Conservation (phyloP, 37 sponge, comb jelly and placozoan genomes). For the Eunapius fragilis region DNA sequence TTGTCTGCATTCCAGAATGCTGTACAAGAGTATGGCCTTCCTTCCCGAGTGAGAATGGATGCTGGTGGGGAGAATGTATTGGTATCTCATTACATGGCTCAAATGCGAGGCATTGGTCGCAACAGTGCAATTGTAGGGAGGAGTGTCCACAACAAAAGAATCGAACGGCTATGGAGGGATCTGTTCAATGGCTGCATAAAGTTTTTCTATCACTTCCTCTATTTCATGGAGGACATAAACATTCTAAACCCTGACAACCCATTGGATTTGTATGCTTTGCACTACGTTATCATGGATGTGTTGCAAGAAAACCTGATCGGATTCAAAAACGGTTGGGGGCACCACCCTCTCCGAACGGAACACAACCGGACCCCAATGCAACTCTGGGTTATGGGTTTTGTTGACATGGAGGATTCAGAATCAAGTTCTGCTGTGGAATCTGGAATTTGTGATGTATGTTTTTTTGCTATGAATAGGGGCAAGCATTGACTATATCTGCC, state of each 20-base stretch:
- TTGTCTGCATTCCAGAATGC: slow-evolving; percentile 43
- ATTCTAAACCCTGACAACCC: slow-evolving; percentile 25
- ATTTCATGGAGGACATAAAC: slow-evolving; percentile 42
- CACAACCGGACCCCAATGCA: slow-evolving; percentile 49
- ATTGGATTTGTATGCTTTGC: slow-evolving; percentile 54
- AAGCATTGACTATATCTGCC: too few species aligned
- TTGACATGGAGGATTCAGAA: not conserved
- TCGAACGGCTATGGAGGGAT: slow-evolving; percentile 76
- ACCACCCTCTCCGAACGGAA: slow-evolving; percentile 34
- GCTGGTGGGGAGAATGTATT: slow-evolving; percentile 67
- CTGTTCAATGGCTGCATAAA: slow-evolving; percentile 48
- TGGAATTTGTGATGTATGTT: too few species aligned
- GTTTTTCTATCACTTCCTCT: slow-evolving; percentile 53
- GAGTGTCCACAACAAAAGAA: slow-evolving; percentile 76
- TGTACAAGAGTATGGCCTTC: slow-evolving; percentile 55
- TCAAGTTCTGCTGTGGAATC: too few species aligned
- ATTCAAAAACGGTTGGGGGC: slow-evolving; percentile 45
- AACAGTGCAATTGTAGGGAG: slow-evolving; percentile 55
- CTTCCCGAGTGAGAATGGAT: slow-evolving; percentile 64
- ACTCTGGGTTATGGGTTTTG: slow-evolving; percentile 42
- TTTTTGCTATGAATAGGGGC: too few species aligned
- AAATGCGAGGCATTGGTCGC: slow-evolving; percentile 65
- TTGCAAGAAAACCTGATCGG: slow-evolving; percentile 37
- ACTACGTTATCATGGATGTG: slow-evolving; percentile 36
- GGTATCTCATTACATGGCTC: slow-evolving; percentile 58